Evolutionary conservation across 2,797 vertebrate genomes (phyloP), one percentile per base, ranked within the genome.

Genomic region (Cebuella pygmaea): DNA sequence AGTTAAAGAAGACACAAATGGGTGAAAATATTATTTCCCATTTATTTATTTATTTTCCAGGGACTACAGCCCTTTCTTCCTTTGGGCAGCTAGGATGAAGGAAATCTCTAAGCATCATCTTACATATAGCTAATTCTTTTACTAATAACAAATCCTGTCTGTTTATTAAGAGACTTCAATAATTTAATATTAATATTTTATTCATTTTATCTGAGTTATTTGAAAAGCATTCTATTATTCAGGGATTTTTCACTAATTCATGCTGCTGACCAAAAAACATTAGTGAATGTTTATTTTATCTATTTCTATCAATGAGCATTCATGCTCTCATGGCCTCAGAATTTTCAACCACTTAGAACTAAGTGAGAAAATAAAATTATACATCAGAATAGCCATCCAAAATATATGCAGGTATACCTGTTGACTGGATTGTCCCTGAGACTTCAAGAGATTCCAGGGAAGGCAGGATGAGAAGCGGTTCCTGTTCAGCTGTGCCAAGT

Each of bases 381-480:
- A 48, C 39, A 39, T 11, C 61, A 24, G 24, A 72, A 50, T 4
- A 33, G 57, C 9, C 30, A 72, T 50, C 44, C 20, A 46, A 79
- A 93, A 46, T 20, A 41, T 13, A 61, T 55, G 33, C 39, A 36
- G 12, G 1, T 26, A 14, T 97, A 98, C 98, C 98, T 97, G 89
- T 96, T 36, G 48, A 11, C 7, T 93, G 88, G 89, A 27, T 64
- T 20, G 20, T 70, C 30, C 30, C 61, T 30, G 27, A 75, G 70
- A 98, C 39, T 26, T 95, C 59, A 19, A 98, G 96, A 55, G 93
- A 94, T 74, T 97, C 96, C 94, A 98, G 78, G 70, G 95, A 91
- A 84, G 92, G n/a, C 89, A 98, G 97, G 20, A 57, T 39, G 61
- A 98, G 97, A 57, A 98, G 94, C 81, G 97, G 36, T 67, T 96